Conservation (phyloP, 2,797 vertebrate genomes). For the Myotis planiceps region DNA sequence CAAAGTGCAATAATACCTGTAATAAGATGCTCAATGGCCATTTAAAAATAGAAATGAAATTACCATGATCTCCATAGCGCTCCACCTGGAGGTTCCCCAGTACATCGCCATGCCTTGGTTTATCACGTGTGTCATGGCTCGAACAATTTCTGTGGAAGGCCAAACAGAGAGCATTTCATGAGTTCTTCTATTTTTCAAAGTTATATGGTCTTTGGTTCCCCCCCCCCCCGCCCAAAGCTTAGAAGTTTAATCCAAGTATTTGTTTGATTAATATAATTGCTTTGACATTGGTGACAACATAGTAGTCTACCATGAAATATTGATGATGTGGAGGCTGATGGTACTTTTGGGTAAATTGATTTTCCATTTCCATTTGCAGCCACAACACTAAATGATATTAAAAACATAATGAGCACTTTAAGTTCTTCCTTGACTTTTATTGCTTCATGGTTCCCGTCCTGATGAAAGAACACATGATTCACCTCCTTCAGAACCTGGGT, state of each 20-base stretch:
- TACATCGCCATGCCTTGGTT: conserved; percentile 99
- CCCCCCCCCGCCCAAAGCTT: neutral
- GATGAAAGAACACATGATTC: neutral
- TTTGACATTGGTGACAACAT: neutral
- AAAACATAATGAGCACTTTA: neutral
- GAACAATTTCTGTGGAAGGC: conserved; percentile 92
- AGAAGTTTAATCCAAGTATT: neutral
- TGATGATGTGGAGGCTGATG: neutral
- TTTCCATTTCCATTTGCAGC: neutral
- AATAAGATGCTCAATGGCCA: no score
- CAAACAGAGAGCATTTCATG: accelerated
- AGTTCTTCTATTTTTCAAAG: neutral
- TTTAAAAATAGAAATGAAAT: neutral
- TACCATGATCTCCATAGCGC: conserved; percentile 99
- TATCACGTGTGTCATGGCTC: conserved; percentile 98
- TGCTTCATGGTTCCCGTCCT: neutral
- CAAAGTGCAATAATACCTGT: neutral
- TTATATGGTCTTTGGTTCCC: neutral
- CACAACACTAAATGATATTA: neutral
- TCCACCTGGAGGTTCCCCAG: conserved; percentile 99
- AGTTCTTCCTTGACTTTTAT: conserved; percentile 6
- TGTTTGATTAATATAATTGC: conserved; percentile 10
- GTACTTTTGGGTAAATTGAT: neutral
- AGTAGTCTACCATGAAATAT: neutral
- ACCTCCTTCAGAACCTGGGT: neutral